phyloP scores from a whole-genome alignment of 2,113 vertebrate species.

The Calonectris borealis region DNA sequence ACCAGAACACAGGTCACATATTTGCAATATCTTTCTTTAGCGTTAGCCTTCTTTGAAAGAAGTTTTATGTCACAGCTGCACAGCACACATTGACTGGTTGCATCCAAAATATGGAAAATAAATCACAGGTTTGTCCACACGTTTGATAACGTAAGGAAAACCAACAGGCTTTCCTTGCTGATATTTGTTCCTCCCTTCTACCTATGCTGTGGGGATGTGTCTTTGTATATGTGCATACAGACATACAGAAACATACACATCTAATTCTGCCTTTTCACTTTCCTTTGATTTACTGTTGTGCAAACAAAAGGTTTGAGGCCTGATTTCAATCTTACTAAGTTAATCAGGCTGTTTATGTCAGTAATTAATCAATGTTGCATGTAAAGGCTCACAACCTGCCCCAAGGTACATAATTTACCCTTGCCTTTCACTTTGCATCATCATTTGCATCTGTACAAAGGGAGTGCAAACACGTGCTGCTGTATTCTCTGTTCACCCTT shows the following conservation, averaged over 20 bases:
- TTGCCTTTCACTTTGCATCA: constrained; percentile 17
- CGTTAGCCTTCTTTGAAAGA: background rate
- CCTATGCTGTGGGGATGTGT: background rate
- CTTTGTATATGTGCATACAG: background rate
- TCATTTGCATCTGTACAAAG: constrained; percentile 1
- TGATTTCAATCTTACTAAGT: constrained; percentile 38
- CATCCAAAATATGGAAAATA: constrained; percentile 30
- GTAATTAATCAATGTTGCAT: constrained; percentile 55
- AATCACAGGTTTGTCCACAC: background rate
- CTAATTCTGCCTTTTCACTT: constrained; percentile 29
- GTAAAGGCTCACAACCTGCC: constrained; percentile 15
- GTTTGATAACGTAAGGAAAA: background rate
- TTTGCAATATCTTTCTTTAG: constrained; percentile 12
- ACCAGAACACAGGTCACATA: constrained; percentile 6
- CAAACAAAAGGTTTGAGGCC: constrained; percentile 45
- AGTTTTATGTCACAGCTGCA: constrained; percentile 60
- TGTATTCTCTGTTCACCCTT: background rate
- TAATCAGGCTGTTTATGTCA: constrained; percentile 47
- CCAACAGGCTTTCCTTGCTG: background rate
- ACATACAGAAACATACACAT: background rate
- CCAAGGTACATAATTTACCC: constrained; percentile 20
- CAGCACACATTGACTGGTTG: background rate
- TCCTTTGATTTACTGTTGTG: constrained; percentile 49
- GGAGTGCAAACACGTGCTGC: background rate
- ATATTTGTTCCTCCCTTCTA: background rate